Conservation (phyloP, 2,888 invertebrate genomes). For the Dryococelus australis region DNA sequence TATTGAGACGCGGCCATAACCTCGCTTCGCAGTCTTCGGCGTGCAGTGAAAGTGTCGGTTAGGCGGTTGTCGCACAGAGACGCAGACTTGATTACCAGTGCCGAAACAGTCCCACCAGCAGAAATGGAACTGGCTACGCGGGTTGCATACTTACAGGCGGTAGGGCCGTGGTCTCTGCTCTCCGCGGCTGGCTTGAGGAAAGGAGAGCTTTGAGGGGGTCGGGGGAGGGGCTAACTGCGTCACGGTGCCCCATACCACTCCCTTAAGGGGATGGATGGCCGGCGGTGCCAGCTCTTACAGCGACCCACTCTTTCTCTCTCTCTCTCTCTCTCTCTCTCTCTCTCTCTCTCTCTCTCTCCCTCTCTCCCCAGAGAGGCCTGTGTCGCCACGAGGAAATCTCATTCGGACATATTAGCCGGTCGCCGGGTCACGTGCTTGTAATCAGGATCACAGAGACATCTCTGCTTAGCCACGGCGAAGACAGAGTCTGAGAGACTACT, state of each 20-base stretch:
- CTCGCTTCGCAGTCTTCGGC: no score
- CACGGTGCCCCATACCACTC: background rate
- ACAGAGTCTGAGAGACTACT: no score
- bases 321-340: background rate
- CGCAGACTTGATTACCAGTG: background rate
- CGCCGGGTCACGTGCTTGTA: background rate
- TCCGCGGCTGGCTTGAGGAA: background rate
- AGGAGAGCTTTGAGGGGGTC: background rate
- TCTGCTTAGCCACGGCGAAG: no score
- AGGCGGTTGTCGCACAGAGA: background rate
- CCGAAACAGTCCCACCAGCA: constrained; percentile 13
- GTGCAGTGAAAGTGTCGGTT: background rate
- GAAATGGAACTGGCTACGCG: constrained; percentile 5
- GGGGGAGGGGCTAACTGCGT: background rate
- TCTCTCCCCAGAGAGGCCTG: background rate
- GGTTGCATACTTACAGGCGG: background rate
- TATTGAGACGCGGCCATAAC: no score
- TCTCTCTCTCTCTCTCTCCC: no score
- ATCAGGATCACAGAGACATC: background rate
- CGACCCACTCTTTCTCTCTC: no score
- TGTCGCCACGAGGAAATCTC: background rate
- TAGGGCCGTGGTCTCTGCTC: background rate
- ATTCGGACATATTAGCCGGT: constrained; percentile 5
- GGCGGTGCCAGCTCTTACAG: no score
- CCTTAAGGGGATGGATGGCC: no score